phyloP scores from a whole-genome alignment of 1,140 invertebrate genomes.

The Cheumatopsyche charites region DNA sequence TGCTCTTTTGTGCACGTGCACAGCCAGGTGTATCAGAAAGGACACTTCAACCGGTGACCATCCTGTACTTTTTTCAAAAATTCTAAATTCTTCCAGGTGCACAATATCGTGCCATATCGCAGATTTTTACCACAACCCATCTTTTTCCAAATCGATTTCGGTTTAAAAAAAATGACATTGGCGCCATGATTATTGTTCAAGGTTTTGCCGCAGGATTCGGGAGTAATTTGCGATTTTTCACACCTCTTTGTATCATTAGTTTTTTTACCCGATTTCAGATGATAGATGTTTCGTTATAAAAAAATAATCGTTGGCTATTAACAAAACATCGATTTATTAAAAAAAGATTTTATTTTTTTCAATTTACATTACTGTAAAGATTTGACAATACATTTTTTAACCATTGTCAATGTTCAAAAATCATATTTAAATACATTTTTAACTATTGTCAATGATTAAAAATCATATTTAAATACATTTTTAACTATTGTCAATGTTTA shows the following conservation, averaged over 20 bases:
- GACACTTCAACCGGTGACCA: slow-evolving; percentile 17
- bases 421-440: neutral
- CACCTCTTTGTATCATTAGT: slow-evolving; percentile 10
- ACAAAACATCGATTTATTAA: too few species aligned
- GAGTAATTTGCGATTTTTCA: slow-evolving; percentile 41
- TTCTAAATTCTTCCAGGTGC: neutral
- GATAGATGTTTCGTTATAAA: too few species aligned
- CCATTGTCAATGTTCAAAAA: neutral
- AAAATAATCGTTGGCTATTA: too few species aligned
- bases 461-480: neutral
- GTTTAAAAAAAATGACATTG: slow-evolving; percentile 11
- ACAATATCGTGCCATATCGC: too few species aligned
- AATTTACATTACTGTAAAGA: neutral
- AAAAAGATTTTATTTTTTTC: too few species aligned
- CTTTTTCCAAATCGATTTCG: neutral
- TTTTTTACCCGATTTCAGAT: neutral
- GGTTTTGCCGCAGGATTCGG: slow-evolving; percentile 6
- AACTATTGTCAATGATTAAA: neutral
- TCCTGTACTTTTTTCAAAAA: too few species aligned
- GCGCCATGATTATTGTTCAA: neutral
- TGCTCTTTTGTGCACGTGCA: slow-evolving; percentile 8
- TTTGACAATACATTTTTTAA: neutral
- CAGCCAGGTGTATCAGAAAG: slow-evolving; percentile 12
- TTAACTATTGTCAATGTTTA: neutral
- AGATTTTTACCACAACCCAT: too few species aligned